Evolutionary conservation across 2,888 invertebrate species (phyloP), one percentile per base, ranked within the genome.

Genomic region (Ormyrus pomaceus): DNA sequence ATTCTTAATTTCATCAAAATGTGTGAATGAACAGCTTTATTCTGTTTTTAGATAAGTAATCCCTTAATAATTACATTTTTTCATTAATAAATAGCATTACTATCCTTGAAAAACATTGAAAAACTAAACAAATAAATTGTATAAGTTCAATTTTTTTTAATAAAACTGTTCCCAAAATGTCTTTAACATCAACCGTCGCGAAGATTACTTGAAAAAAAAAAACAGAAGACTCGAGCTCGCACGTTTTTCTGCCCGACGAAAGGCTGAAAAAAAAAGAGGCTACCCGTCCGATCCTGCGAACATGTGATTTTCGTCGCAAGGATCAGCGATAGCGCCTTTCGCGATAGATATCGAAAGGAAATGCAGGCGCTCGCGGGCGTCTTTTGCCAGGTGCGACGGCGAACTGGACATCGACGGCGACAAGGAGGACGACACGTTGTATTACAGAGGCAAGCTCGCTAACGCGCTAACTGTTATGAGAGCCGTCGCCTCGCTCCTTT

Each of bases 381-480:
- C 66, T 9, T 48, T 6, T n/a, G 78, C 81, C 81, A 81, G 84
- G 82, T 83, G 83, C 82, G 81, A 83, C 83, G 84, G 82, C 83
- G 84, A 81, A 34, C 34, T 34, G 34, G 34, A 34, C 34, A 34
- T 34, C 34, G 84, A 84, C 79, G 82, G 82, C 83, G 83, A 82
- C 83, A 83, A 83, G 83, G 81, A 83, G 79, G 83, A 83, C 85
- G 83, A 81, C 59, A 56, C 59, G 83, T 74, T 66, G 75, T 53
- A 75, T 70, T 79, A 78, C 77, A 76, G 62, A 69, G 77, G 58
- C 53, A 77, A 69, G 45, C 76, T 82, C 83, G 86, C 86, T 86
- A 87, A 87, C 84, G 85, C 83, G 86, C 83, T 87, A 83, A 85
- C 83, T 83, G 84, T 75, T 75, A 69, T 65, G 72, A 81, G 74